Percentiles rank a stretch among this genome's conserved stretches.
Conservation (phyloP, 2,888 invertebrate genomes). For the Macrophya alboannulata region DNA sequence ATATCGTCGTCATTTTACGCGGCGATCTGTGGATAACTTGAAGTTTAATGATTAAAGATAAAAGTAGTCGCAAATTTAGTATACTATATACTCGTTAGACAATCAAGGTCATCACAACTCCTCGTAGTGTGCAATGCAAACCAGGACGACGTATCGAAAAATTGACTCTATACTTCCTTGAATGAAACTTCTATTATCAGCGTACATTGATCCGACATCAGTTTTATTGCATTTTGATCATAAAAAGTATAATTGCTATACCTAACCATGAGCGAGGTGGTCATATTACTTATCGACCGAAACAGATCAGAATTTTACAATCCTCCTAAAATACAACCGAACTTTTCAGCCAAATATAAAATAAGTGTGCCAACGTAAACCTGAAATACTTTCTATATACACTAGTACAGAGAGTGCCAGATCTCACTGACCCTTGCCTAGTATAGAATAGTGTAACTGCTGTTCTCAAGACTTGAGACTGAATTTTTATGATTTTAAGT, state of each 20-base stretch:
- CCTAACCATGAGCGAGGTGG: not conserved
- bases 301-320: not conserved
- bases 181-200: not conserved
- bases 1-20: conserved; percentile 8
- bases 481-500: not conserved
- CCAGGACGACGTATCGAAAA: not conserved
- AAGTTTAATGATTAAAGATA: conserved; percentile 6
- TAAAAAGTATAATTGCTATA: not conserved
- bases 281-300: not conserved
- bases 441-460: not conserved
- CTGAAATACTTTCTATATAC: not conserved
- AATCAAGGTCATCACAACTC: not conserved
- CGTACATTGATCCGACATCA: not conserved
- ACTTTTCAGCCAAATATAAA: not conserved
- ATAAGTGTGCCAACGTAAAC: not conserved
- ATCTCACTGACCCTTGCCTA: not conserved
- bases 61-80: not conserved
- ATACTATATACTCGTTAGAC: not conserved
- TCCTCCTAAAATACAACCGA: not conserved
- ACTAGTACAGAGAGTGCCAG: not conserved
- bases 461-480: not conserved
- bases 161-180: not conserved
- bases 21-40: conserved; percentile 15
- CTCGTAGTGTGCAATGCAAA: not conserved
- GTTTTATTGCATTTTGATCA: not conserved